Conservation (phyloP, 2,888 invertebrate species). For the Tridacna crocea region DNA sequence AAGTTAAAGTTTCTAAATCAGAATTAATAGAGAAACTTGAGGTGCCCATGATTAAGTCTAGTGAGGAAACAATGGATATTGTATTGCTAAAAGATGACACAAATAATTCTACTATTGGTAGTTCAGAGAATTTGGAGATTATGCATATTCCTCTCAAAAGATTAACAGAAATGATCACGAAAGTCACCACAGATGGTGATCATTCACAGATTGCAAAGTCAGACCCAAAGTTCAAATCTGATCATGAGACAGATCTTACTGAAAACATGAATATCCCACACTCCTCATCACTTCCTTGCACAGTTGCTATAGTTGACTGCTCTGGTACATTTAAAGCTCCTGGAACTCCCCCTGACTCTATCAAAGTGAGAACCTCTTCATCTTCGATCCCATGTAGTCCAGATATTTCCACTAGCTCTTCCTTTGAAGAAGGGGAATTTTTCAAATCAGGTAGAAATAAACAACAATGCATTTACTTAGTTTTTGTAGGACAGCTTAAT, state of each 20-base stretch:
- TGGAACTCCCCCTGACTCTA: constrained; percentile 27
- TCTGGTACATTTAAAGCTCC: constrained; percentile 43
- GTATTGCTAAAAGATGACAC: neutral
- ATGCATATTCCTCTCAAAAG: constrained; percentile 15
- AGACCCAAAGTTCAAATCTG: neutral
- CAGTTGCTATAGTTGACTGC: constrained; percentile 1
- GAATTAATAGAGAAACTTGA: no score
- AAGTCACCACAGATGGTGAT: neutral
- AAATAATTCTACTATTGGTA: neutral
- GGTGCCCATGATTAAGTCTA: no score
- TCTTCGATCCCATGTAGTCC: constrained; percentile 52
- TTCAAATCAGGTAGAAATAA: constrained; percentile 46
- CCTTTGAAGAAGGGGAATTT: constrained; percentile 27
- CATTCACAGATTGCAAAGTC: neutral
- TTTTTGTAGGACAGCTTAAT: neutral
- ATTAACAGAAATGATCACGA: neutral
- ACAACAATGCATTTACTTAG: neutral
- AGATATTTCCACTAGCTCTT: constrained; percentile 26
- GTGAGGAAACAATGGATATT: neutral
- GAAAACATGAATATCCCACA: neutral
- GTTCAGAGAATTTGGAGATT: neutral
- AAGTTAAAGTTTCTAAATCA: neutral
- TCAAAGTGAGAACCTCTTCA: constrained; percentile 25
- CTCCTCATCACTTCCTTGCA: constrained; percentile 11
- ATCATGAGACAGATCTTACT: neutral